Percentiles rank a stretch among this genome's conserved stretches.
phyloP scores from a whole-genome alignment of 2,797 vertebrate genomes.

The Syngnathus rostellatus region DNA sequence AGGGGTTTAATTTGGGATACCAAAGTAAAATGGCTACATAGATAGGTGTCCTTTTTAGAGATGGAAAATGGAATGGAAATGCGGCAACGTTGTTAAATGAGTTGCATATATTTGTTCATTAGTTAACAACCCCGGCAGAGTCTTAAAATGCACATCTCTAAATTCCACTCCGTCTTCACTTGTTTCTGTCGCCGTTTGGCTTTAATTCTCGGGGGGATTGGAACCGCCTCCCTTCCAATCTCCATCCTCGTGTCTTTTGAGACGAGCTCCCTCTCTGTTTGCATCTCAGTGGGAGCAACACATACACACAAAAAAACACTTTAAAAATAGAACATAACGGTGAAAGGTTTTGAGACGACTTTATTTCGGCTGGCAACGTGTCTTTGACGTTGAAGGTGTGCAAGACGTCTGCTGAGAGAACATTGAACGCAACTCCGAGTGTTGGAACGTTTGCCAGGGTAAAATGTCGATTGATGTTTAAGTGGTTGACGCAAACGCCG shows the following conservation, averaged over 20 bases:
- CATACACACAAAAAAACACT: constrained; percentile 6
- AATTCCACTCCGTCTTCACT: neutral
- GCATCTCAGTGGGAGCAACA: constrained; percentile 33
- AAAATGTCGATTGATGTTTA: neutral
- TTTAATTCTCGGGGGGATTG: constrained; percentile 27
- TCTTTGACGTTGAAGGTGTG: neutral
- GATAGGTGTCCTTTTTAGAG: too few relatives aligned
- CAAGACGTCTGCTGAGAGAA: neutral
- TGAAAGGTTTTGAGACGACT: constrained; percentile 11
- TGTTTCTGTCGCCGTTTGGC: constrained; percentile 21
- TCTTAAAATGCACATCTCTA: neutral
- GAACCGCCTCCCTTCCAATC: constrained; percentile 8
- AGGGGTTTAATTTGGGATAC: too few relatives aligned
- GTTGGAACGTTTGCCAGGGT: neutral
- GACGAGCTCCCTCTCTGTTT: constrained; percentile 31
- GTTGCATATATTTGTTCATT: neutral
- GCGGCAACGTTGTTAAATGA: neutral
- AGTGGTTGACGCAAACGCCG: neutral
- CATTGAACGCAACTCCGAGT: neutral
- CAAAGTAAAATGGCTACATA: too few relatives aligned
- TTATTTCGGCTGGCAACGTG: neutral
- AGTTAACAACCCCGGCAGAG: neutral
- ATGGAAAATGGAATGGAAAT: too few relatives aligned
- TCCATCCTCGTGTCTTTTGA: constrained; percentile 21
- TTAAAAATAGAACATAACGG: constrained; percentile 46